Evolutionary conservation across 2,888 invertebrate species (phyloP).

Genomic region (Acanthosepion esculentum): DNA sequence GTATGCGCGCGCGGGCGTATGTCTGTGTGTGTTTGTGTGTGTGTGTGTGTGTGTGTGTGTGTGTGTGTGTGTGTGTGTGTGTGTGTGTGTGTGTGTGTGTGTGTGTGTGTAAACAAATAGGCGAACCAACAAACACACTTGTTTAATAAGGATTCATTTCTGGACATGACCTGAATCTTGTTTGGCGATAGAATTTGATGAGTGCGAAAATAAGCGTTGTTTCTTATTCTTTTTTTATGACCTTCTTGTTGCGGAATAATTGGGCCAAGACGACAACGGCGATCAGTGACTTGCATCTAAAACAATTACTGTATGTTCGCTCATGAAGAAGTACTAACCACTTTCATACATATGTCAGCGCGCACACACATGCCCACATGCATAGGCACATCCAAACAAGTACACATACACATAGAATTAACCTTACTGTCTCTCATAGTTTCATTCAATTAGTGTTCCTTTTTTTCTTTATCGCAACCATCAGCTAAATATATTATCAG

Average conservation of each 20-base stretch:
- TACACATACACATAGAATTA: too few relatives aligned
- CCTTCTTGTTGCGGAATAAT: neutral
- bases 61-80: too few relatives aligned
- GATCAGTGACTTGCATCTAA: neutral
- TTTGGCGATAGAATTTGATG: neutral
- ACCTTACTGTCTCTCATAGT: too few relatives aligned
- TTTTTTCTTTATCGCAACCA: neutral
- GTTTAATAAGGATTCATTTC: neutral
- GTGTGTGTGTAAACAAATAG: too few relatives aligned
- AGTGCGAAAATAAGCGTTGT: neutral
- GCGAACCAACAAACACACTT: too few relatives aligned
- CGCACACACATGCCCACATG: too few relatives aligned
- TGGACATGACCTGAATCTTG: neutral
- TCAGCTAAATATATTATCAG: neutral
- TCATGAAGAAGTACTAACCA: neutral
- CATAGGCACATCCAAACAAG: too few relatives aligned
- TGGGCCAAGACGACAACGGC: neutral
- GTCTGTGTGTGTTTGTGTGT: too few relatives aligned
- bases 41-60: too few relatives aligned
- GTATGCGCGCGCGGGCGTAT: too few relatives aligned
- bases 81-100: too few relatives aligned
- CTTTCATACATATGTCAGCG: too few relatives aligned
- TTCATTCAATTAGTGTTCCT: neutral
- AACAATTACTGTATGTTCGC: neutral
- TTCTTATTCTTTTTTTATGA: neutral